Percentiles rank a stretch among this genome's conserved stretches.
These are phyloP conservation scores for Ochotona curzoniae DNA, from an alignment of 2,113 vertebrate genomes.

Conservation along the genomic window DNA sequence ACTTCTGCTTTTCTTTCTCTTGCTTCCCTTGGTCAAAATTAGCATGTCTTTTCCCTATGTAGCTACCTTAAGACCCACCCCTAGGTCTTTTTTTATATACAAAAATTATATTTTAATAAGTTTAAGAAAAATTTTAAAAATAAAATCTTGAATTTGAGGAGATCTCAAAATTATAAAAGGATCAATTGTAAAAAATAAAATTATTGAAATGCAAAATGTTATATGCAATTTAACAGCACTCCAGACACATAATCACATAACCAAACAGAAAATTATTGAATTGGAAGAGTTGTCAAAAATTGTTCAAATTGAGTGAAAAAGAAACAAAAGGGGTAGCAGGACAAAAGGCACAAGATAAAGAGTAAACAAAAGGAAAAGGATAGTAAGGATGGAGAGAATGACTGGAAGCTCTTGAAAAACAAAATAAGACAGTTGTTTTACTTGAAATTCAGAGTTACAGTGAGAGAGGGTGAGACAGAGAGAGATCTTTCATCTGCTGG, in stretches of 20 bases:
- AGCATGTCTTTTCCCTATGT: no score
- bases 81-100: not conserved
- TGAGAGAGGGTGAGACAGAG: no score
- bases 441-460: no score
- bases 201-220: not conserved
- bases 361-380: not conserved
- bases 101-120: not conserved
- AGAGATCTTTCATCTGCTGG: no score
- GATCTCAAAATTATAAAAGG: not conserved
- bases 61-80: not conserved
- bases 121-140: not conserved
- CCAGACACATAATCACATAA: not conserved
- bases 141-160: not conserved
- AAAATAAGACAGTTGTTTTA: no score
- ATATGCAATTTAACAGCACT: not conserved
- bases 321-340: not conserved
- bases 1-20: no score
- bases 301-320: not conserved
- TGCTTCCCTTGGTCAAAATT: no score
- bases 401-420: not conserved
- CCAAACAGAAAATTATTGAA: constrained; percentile 11
- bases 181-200: not conserved
- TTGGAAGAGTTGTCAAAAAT: not conserved
- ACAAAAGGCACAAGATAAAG: not conserved
- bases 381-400: not conserved